These are phyloP conservation scores for Nephrotoma guestfalica DNA, from an alignment of 2,888 invertebrate genomes.

Conservation along the genomic window DNA sequence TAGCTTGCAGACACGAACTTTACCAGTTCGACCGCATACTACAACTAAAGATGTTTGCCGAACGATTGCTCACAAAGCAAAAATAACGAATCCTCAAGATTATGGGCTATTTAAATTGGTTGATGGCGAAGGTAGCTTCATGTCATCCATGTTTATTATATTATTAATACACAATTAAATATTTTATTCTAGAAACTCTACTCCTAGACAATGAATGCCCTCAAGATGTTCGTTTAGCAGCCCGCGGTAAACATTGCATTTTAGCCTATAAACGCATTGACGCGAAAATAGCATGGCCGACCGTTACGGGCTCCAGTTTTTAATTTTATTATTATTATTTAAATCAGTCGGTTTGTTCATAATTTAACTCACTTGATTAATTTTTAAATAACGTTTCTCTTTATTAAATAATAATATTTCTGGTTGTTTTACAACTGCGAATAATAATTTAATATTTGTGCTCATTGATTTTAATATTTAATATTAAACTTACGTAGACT, in stretches of 20 bases:
- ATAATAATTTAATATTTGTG: background rate
- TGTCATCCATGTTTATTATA: background rate
- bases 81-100: slow-evolving; percentile 93
- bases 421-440: background rate
- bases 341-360: background rate
- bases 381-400: background rate
- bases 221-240: slow-evolving; percentile 63
- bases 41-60: slow-evolving; percentile 86
- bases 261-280: slow-evolving; percentile 91
- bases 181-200: slow-evolving; percentile 57
- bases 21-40: slow-evolving; percentile 87
- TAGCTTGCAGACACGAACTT: slow-evolving; percentile 76
- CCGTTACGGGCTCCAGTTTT: background rate
- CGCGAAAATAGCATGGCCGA: slow-evolving; percentile 94
- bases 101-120: slow-evolving; percentile 83
- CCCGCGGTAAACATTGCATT: slow-evolving; percentile 69
- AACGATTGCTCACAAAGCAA: slow-evolving; percentile 87
- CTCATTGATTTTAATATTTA: background rate
- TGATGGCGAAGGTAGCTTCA: slow-evolving; percentile 65
- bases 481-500: background rate
- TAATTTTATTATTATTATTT: background rate
- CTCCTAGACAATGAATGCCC: slow-evolving; percentile 81
- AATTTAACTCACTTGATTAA: background rate
- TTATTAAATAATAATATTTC: background rate
- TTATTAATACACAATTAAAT: background rate